A percentile compares a stretch with the other conserved stretches of the same genome.
Evolutionary conservation across 2,113 vertebrate species (phyloP).

Genomic region (Nettapus auritus): DNA sequence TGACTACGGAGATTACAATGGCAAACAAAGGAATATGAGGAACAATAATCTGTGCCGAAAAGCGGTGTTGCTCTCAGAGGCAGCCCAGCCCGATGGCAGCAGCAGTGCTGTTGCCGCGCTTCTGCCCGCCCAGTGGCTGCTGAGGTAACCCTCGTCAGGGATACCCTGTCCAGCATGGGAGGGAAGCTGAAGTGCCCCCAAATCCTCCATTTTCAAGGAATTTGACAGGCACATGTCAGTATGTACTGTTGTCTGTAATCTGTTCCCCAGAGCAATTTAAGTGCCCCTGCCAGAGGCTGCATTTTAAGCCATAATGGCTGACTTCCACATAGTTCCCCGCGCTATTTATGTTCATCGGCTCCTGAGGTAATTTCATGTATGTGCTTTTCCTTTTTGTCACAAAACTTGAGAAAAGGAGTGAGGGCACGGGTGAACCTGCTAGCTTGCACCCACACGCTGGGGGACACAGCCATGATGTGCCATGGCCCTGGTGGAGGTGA

Average conservation of each 20-base stretch:
- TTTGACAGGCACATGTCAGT: rapidly evolving
- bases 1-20: conserved; percentile 66
- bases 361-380: neutral
- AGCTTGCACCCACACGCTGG: rapidly evolving
- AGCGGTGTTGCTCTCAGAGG: neutral
- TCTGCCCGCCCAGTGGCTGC: neutral
- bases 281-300: no score
- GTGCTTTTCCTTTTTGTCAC: neutral
- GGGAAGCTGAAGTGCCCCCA: neutral
- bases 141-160: neutral
- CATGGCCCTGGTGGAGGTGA: neutral
- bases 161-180: rapidly evolving
- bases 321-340: rapidly evolving
- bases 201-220: neutral
- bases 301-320: neutral
- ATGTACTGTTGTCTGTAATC: neutral
- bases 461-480: neutral
- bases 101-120: rapidly evolving
- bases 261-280: neutral
- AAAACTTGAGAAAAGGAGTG: neutral
- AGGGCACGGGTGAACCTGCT: neutral
- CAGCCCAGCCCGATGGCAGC: rapidly evolving
- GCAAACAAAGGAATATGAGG: conserved; percentile 73
- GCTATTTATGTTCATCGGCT: neutral
- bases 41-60: neutral